Conservation (phyloP, 2,797 vertebrate genomes). For the Prunella strophiata region DNA sequence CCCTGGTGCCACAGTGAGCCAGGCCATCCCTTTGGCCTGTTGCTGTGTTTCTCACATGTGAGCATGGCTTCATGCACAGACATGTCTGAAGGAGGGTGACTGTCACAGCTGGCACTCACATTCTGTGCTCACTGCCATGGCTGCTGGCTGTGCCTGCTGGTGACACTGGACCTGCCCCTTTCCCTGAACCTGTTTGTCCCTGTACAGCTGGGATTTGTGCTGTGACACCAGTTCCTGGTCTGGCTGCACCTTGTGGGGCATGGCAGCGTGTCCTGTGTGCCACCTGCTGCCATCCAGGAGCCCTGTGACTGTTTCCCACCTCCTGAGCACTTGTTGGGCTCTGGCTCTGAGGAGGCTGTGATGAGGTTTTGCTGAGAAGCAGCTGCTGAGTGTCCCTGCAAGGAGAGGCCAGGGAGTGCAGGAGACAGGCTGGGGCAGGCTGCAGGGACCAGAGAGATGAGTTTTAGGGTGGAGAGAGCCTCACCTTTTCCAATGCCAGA, state of each 20-base stretch:
- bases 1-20: background rate
- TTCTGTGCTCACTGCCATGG: fast-evolving
- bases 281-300: background rate
- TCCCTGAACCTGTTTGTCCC: background rate
- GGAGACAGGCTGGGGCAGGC: background rate
- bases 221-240: fast-evolving
- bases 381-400: background rate
- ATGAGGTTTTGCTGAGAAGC: background rate
- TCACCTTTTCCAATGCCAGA: background rate
- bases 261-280: fast-evolving
- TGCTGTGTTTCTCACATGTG: background rate
- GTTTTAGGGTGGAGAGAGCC: background rate
- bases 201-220: background rate
- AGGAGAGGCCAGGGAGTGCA: background rate
- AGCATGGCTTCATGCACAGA: fast-evolving
- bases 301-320: background rate
- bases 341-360: background rate
- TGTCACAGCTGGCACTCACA: fast-evolving
- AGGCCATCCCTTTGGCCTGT: background rate
- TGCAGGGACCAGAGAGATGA: background rate
- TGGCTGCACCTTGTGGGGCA: fast-evolving
- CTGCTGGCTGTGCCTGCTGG: background rate
- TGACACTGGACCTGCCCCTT: fast-evolving
- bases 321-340: background rate
- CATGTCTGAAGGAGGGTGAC: background rate